phyloP scores from a whole-genome alignment of 2,888 invertebrate species.

The Cephonodes hylas region DNA sequence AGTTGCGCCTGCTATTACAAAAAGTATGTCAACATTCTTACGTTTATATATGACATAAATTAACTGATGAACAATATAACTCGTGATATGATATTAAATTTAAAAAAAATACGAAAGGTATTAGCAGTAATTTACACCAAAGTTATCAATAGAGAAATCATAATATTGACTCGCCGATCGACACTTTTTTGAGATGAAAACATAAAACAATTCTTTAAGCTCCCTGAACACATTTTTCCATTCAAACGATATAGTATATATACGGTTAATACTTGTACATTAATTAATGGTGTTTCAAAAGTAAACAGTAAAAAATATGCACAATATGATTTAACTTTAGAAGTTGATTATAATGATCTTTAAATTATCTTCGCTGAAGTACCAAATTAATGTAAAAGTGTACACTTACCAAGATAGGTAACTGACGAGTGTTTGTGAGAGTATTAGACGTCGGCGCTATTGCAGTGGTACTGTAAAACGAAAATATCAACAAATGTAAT shows the following conservation, averaged over 20 bases:
- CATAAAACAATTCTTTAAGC: no score
- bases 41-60: background rate
- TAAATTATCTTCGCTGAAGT: constrained; percentile 6
- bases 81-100: background rate
- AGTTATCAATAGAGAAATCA: no score
- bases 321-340: background rate
- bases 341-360: background rate
- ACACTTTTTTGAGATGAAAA: no score
- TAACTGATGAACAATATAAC: no score
- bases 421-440: constrained; percentile 75
- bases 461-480: constrained; percentile 59
- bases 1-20: constrained; percentile 84
- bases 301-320: no score
- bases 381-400: background rate
- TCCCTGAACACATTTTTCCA: no score
- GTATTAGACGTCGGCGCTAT: constrained; percentile 68
- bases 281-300: no score
- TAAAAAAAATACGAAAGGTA: no score
- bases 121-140: no score
- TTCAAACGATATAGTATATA: no score
- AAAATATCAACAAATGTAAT: background rate
- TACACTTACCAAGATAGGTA: constrained; percentile 85
- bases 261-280: no score
- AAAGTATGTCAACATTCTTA: background rate
- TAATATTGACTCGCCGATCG: no score